Conservation (phyloP, 1,140 invertebrate genomes). For the Trichonephila clavata region DNA sequence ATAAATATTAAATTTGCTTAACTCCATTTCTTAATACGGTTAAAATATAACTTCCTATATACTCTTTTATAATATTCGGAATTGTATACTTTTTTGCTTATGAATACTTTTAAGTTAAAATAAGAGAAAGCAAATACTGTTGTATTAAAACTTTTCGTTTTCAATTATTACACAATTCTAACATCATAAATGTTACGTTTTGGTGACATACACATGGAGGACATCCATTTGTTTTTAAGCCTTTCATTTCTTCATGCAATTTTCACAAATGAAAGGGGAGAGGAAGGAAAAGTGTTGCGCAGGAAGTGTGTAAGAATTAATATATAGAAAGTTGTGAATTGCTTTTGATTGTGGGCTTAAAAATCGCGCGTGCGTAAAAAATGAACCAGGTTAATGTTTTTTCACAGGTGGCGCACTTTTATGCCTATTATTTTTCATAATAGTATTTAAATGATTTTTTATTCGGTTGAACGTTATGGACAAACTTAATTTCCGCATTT, state of each 20-base stretch:
- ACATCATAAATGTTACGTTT: neutral
- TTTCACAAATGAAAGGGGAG: neutral
- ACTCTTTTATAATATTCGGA: too few relatives aligned
- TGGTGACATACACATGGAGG: neutral
- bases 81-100: too few relatives aligned
- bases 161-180: too few relatives aligned
- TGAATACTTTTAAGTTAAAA: too few relatives aligned
- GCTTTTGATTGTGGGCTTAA: neutral
- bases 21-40: too few relatives aligned
- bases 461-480: neutral
- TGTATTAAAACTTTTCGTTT: too few relatives aligned
- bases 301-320: slow-evolving; percentile 35
- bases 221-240: neutral
- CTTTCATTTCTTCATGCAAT: neutral
- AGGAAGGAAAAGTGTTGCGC: slow-evolving; percentile 10
- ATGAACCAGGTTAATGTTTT: slow-evolving; percentile 58
- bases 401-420: slow-evolving; percentile 20
- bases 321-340: neutral
- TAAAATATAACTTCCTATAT: too few relatives aligned
- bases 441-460: neutral
- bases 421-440: slow-evolving; percentile 3
- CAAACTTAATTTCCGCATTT: slow-evolving; percentile 10
- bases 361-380: slow-evolving; percentile 28
- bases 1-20: too few relatives aligned
- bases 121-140: too few relatives aligned